A percentile compares a stretch with the other conserved stretches of the same genome.
Conservation (phyloP, 2,888 invertebrate genomes). For the Morpho deidamia region DNA sequence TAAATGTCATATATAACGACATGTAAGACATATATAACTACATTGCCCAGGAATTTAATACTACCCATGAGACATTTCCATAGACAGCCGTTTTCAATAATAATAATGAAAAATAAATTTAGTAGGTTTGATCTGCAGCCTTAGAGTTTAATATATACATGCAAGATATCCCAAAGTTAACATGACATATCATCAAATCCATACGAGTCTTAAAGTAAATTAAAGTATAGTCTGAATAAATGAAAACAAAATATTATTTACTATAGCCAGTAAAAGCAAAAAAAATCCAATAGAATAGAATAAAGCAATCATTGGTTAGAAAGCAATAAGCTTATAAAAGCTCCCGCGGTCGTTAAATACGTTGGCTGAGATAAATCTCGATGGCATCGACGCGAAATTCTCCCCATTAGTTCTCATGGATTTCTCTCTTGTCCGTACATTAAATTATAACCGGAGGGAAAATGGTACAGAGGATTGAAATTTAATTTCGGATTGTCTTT, state of each 20-base stretch:
- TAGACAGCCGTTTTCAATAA: no score
- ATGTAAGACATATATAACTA: no score
- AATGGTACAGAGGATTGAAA: conserved; percentile 51
- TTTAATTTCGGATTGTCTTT: conserved; percentile 49
- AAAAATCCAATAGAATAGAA: conserved; percentile 8
- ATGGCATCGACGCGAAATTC: conserved; percentile 63
- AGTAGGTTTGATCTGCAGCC: no score
- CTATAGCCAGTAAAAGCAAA: background rate
- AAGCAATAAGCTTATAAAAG: conserved; percentile 21
- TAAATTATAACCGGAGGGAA: conserved; percentile 65
- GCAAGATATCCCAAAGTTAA: no score
- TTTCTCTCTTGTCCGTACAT: conserved; percentile 65
- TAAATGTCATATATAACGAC: no score
- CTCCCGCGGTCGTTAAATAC: conserved; percentile 34
- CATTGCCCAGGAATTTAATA: no score
- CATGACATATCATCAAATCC: no score
- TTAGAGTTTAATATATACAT: no score
- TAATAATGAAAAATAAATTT: no score
- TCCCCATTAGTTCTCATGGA: conserved; percentile 71
- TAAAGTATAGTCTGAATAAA: no score
- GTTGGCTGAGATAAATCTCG: conserved; percentile 62
- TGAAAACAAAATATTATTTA: conserved; percentile 1
- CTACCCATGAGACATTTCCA: no score
- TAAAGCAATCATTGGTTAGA: conserved; percentile 18
- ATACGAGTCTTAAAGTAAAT: no score